Evolutionary conservation across 2,888 invertebrate species (phyloP).

Genomic region (Andrena bucephala): DNA sequence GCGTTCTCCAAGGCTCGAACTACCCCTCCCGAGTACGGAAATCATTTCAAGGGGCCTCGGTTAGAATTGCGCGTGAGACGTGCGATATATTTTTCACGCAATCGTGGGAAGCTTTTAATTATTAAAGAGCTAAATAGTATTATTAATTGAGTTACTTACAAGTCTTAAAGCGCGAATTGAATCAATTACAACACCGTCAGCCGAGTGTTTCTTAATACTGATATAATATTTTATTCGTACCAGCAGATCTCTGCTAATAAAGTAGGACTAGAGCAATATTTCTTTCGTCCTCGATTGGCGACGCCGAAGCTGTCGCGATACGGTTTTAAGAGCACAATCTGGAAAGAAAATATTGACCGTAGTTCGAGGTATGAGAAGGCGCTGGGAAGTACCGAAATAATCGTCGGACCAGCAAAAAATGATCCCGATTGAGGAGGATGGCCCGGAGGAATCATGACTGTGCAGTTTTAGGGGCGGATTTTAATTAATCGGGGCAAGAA

Average conservation of each 20-base stretch:
- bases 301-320: neutral
- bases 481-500: conserved; percentile 31
- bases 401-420: conserved; percentile 5
- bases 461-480: conserved; percentile 27
- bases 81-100: neutral
- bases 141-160: too few species aligned
- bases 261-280: neutral
- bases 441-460: conserved; percentile 20
- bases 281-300: neutral
- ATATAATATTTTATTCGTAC: neutral
- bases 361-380: neutral
- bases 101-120: too few species aligned
- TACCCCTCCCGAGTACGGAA: neutral
- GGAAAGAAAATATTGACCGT: conserved; percentile 30
- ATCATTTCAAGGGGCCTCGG: conserved; percentile 17
- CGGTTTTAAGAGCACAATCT: neutral
- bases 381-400: neutral
- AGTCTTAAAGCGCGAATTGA: too few species aligned
- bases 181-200: too few species aligned
- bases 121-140: too few species aligned
- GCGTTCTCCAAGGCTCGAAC: neutral
- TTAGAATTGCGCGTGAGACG: neutral
- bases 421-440: neutral
- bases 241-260: neutral
- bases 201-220: too few species aligned